Conservation (phyloP, 2,797 vertebrate species). For the Amazona finschi region DNA sequence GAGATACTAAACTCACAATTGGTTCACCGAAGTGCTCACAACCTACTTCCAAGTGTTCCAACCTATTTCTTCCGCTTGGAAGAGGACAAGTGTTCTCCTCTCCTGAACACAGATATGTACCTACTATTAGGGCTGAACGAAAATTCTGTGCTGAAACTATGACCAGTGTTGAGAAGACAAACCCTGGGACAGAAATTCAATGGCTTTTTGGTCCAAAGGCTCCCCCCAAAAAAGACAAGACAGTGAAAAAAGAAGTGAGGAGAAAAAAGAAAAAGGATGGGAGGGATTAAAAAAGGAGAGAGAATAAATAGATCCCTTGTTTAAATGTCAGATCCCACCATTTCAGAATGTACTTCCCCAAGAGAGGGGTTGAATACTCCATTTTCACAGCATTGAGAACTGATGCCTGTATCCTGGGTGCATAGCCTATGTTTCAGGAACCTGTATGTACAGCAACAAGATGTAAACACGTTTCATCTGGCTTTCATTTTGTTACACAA, state of each 20-base stretch:
- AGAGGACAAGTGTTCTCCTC: not conserved
- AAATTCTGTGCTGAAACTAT: not conserved
- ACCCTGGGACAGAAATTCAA: not conserved
- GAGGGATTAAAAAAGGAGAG: not conserved
- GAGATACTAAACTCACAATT: not conserved
- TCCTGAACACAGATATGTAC: not conserved
- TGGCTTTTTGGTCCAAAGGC: not conserved
- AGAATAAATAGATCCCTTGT: not conserved
- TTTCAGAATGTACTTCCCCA: not conserved
- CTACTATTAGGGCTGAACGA: not conserved
- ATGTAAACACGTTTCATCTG: not conserved
- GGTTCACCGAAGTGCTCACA: not conserved
- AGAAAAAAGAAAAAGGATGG: not conserved
- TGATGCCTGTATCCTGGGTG: not conserved
- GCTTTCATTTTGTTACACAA: not conserved
- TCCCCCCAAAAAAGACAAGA: not conserved
- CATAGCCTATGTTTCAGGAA: not conserved
- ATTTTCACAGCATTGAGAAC: not conserved
- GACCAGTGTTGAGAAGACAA: not conserved
- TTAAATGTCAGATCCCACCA: not conserved
- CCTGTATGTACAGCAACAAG: not conserved
- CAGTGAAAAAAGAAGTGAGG: fast-evolving
- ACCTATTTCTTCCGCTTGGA: not conserved
- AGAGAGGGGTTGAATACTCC: not conserved
- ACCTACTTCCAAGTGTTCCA: not conserved